phyloP scores from a whole-genome alignment of 2,888 invertebrate species.

The Idaea aversata region DNA sequence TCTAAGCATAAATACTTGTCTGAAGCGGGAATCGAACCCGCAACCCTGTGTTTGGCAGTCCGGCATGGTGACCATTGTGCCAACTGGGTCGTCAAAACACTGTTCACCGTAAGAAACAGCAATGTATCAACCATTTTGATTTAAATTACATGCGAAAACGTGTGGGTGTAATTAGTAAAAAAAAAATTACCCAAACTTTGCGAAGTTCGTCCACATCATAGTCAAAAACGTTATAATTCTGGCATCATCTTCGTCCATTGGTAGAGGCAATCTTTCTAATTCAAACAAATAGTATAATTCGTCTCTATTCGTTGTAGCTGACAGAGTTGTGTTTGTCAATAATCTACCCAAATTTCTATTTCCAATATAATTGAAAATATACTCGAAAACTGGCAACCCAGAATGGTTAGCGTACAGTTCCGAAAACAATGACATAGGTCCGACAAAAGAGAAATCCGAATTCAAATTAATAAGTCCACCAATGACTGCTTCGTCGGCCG shows the following conservation, averaged over 20 bases:
- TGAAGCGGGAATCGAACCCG: too few species aligned
- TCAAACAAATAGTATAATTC: constrained; percentile 70
- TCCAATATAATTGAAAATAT: constrained; percentile 64
- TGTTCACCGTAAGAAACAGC: too few species aligned
- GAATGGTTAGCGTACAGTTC: constrained; percentile 60
- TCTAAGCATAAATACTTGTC: too few species aligned
- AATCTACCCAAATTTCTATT: constrained; percentile 65
- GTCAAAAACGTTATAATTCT: constrained; percentile 71
- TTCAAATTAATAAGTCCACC: constrained; percentile 69
- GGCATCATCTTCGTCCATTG: constrained; percentile 67
- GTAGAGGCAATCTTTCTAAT: constrained; percentile 58
- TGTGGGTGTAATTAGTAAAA: not conserved
- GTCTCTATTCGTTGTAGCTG: constrained; percentile 61
- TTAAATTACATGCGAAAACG: not conserved
- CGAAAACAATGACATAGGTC: constrained; percentile 62
- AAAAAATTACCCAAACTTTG: constrained; percentile 64
- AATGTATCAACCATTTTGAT: too few species aligned
- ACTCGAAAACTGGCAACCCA: constrained; percentile 50
- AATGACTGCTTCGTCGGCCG: constrained; percentile 56
- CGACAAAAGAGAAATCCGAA: constrained; percentile 65
- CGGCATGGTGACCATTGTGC: too few species aligned
- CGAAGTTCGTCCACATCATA: constrained; percentile 76
- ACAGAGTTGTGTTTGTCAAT: constrained; percentile 61
- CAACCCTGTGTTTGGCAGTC: too few species aligned
- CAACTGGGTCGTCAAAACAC: too few species aligned